phyloP scores from a whole-genome alignment of 1,140 invertebrate species.

The Drosophila mauritiana region DNA sequence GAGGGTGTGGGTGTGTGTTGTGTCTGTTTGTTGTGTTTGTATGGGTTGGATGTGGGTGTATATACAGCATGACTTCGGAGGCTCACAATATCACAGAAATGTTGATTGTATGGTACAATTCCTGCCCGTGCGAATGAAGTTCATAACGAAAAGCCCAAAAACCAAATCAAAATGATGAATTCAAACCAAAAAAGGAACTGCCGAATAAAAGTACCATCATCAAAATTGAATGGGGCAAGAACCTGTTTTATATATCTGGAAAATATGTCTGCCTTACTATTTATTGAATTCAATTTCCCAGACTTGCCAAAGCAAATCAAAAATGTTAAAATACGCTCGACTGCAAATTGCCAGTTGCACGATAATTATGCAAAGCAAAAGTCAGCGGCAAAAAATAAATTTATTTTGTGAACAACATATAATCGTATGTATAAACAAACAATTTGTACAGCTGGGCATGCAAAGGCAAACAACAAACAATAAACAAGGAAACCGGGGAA shows the following conservation, averaged over 20 bases:
- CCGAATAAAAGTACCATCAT: not conserved
- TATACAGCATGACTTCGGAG: slow-evolving; percentile 45
- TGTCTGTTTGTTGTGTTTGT: slow-evolving; percentile 2
- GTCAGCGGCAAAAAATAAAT: slow-evolving; percentile 21
- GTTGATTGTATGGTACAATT: slow-evolving; percentile 33
- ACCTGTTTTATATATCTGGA: not conserved
- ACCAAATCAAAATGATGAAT: not conserved
- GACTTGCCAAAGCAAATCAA: not conserved
- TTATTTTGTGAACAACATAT: slow-evolving; percentile 5
- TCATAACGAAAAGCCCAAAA: slow-evolving; percentile 3
- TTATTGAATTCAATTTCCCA: not conserved
- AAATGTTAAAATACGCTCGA: slow-evolving; percentile 7
- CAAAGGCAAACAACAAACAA: slow-evolving; percentile 33
- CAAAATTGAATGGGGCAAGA: not conserved
- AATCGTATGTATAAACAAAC: slow-evolving; percentile 6
- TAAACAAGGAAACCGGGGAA: slow-evolving; percentile 25
- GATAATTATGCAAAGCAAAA: slow-evolving; percentile 24
- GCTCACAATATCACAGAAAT: slow-evolving; percentile 36
- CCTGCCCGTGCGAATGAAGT: slow-evolving; percentile 24
- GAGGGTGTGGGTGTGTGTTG: slow-evolving; percentile 1
- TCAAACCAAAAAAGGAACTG: not conserved
- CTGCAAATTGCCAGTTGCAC: slow-evolving; percentile 45
- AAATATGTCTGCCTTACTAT: not conserved
- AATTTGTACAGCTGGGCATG: slow-evolving; percentile 44
- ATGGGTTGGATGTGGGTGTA: slow-evolving; percentile 27